Conservation (phyloP, 2,113 vertebrate genomes). For the Rynchops niger region DNA sequence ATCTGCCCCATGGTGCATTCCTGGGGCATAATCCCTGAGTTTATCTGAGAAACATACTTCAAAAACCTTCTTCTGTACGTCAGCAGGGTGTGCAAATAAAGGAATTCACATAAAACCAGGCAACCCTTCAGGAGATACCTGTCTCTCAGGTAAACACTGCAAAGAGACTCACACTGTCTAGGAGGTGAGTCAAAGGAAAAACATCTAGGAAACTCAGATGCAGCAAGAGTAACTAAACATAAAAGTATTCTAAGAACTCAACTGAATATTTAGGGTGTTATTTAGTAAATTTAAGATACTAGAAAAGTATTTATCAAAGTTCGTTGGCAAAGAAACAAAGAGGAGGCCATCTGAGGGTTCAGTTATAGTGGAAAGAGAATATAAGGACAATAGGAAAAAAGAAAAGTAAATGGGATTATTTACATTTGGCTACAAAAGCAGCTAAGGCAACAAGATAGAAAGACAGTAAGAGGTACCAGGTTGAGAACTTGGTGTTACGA, state of each 20-base stretch:
- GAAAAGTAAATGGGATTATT: not conserved
- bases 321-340: not conserved
- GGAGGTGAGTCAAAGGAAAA: constrained; percentile 6
- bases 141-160: constrained; percentile 22
- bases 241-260: not conserved
- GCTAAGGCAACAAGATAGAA: not conserved
- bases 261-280: not conserved
- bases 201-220: not conserved
- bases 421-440: not conserved
- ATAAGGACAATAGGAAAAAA: not conserved
- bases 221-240: not conserved
- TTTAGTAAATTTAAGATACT: not conserved
- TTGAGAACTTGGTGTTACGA: constrained; percentile 3
- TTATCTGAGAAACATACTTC: constrained; percentile 25
- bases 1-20: not conserved
- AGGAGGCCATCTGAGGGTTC: not conserved
- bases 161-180: not conserved
- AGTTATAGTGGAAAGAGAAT: not conserved
- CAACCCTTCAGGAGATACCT: not conserved
- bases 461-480: not conserved
- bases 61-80: not conserved
- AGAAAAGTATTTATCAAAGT: not conserved
- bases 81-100: not conserved
- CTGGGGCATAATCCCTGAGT: not conserved
- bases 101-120: constrained; percentile 32